phyloP scores from a whole-genome alignment of 2,797 vertebrate species.

The Pangasius larnaudii region DNA sequence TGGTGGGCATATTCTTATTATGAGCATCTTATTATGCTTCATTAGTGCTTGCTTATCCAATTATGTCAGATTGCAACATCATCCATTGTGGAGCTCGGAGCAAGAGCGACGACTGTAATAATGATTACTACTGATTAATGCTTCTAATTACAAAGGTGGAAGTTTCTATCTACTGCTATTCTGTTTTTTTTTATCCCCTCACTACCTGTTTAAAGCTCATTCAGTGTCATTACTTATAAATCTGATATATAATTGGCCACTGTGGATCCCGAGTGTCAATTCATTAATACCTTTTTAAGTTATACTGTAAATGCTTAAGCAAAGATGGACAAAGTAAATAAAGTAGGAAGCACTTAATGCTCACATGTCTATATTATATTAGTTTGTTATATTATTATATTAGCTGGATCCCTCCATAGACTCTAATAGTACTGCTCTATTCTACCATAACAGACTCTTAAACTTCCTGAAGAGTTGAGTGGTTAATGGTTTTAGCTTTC shows the following conservation, averaged over 20 bases:
- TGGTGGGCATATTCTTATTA: slow-evolving; percentile 5
- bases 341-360: not conserved
- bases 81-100: slow-evolving; percentile 5
- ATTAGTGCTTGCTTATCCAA: slow-evolving; percentile 23
- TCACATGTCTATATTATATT: not conserved
- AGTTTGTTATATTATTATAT: not conserved
- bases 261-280: not conserved
- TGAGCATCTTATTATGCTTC: slow-evolving; percentile 1
- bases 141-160: not conserved
- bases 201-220: slow-evolving; percentile 16
- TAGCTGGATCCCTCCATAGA: not conserved
- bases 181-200: not conserved
- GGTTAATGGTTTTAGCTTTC: not conserved
- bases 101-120: not conserved
- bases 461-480: not conserved
- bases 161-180: not conserved
- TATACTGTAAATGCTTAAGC: not conserved
- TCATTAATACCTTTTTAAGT: slow-evolving; percentile 10
- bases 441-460: not conserved
- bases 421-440: not conserved
- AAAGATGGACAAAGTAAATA: not conserved
- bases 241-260: not conserved
- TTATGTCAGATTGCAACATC: slow-evolving; percentile 30
- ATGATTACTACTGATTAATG: slow-evolving; percentile 26
- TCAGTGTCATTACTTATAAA: not conserved